Evolutionary conservation across 2,888 invertebrate genomes (phyloP).

Genomic region (Dilophus febrilis): DNA sequence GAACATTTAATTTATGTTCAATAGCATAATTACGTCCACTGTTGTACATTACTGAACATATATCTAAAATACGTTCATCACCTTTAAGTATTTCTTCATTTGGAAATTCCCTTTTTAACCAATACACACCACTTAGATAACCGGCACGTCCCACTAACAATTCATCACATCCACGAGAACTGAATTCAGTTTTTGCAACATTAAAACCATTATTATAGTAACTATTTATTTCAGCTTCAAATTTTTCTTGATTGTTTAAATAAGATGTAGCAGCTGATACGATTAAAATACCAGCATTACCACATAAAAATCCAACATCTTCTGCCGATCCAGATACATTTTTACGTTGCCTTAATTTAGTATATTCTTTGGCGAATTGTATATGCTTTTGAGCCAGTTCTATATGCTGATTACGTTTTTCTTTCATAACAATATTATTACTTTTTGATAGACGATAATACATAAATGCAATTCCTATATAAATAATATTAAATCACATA

Average conservation of each 20-base stretch:
- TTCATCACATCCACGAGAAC: constrained; percentile 61
- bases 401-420: constrained; percentile 33
- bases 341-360: constrained; percentile 26
- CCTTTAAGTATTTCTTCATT: constrained; percentile 22
- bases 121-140: constrained; percentile 58
- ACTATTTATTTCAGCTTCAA: constrained; percentile 20
- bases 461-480: constrained; percentile 53
- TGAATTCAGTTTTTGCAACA: constrained; percentile 35
- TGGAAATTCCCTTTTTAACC: constrained; percentile 36
- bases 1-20: constrained; percentile 38
- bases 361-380: constrained; percentile 39
- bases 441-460: constrained; percentile 49
- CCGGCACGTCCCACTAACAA: constrained; percentile 64
- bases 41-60: constrained; percentile 49
- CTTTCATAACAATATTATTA: constrained; percentile 21
- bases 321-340: constrained; percentile 14
- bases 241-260: constrained; percentile 29
- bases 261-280: constrained; percentile 45
- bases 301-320: constrained; percentile 56
- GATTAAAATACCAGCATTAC: constrained; percentile 61
- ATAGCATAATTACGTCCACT: constrained; percentile 55
- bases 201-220: constrained; percentile 23
- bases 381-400: constrained; percentile 44
- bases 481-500: not conserved
- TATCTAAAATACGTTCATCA: constrained; percentile 37